These are phyloP conservation scores for Acrossocheilus fasciatus DNA, from an alignment of 2,797 vertebrate species.

Conservation along the genomic window DNA sequence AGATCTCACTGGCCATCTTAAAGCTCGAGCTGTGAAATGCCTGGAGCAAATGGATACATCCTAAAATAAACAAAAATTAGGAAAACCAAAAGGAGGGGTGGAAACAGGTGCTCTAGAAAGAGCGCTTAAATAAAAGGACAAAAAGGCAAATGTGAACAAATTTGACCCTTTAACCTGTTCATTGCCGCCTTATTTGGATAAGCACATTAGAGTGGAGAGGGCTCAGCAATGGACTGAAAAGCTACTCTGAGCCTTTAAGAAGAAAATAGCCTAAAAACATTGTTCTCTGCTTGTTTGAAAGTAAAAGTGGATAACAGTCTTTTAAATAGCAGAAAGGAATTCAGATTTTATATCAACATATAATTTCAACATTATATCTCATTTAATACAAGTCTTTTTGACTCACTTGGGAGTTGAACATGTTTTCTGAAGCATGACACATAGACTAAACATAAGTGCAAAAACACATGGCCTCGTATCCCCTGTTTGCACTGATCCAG, in stretches of 20 bases:
- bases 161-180: constrained; percentile 74
- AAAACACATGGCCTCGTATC: constrained; percentile 18
- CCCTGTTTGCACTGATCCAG: constrained; percentile 30
- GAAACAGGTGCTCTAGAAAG: constrained; percentile 57
- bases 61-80: constrained; percentile 65
- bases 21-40: constrained; percentile 48
- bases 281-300: constrained; percentile 47
- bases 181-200: constrained; percentile 74
- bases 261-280: constrained; percentile 50
- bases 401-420: constrained; percentile 13
- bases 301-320: neutral
- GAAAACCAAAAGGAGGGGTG: constrained; percentile 52
- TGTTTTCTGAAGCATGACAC: constrained; percentile 22
- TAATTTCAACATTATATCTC: neutral
- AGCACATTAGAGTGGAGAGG: constrained; percentile 67
- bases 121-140: constrained; percentile 64
- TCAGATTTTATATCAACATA: neutral
- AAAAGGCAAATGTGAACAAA: constrained; percentile 66
- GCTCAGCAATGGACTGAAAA: constrained; percentile 66
- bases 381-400: neutral
- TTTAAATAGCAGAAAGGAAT: neutral
- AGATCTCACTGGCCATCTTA: constrained; percentile 49
- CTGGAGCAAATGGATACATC: constrained; percentile 61
- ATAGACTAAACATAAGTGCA: constrained; percentile 28
- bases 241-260: constrained; percentile 54